A percentile compares a stretch with the other conserved stretches of the same genome.
phyloP scores from a whole-genome alignment of 2,113 vertebrate species.

The Zapornia atra region DNA sequence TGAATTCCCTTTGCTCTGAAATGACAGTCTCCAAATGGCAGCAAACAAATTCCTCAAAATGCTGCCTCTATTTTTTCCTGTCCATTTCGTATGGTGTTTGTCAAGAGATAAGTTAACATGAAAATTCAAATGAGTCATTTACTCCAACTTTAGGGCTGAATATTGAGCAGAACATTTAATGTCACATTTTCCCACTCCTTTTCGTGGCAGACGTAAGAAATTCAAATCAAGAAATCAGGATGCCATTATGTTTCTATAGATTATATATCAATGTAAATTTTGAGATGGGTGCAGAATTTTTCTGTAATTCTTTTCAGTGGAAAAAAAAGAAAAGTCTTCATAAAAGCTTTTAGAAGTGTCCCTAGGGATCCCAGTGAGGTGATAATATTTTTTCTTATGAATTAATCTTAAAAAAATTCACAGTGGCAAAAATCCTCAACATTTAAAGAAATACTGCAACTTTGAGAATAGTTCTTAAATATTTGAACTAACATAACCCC shows the following conservation, averaged over 20 bases:
- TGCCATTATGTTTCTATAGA: neutral
- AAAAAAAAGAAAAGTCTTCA: neutral
- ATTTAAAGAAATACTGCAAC: neutral
- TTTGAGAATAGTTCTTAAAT: neutral
- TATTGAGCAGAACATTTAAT: neutral
- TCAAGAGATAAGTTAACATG: slow-evolving; percentile 2
- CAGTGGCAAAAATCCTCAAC: neutral
- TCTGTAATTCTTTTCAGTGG: neutral
- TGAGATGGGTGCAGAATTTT: neutral
- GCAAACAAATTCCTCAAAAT: slow-evolving; percentile 22
- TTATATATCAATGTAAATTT: neutral
- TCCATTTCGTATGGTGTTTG: slow-evolving; percentile 21
- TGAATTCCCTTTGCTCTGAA: neutral
- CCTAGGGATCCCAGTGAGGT: neutral
- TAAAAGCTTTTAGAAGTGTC: neutral
- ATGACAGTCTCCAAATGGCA: neutral
- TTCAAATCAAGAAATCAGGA: neutral
- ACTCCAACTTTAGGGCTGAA: neutral
- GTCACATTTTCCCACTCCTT: neutral
- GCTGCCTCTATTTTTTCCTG: neutral
- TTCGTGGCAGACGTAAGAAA: slow-evolving; percentile 15
- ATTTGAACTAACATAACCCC: neutral
- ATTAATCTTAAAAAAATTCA: neutral
- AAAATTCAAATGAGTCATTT: neutral
- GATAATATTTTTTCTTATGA: neutral